Base-by-base conservation (phyloP, 2,797 vertebrate species). In the Triplophysa bombifrons region DNA sequence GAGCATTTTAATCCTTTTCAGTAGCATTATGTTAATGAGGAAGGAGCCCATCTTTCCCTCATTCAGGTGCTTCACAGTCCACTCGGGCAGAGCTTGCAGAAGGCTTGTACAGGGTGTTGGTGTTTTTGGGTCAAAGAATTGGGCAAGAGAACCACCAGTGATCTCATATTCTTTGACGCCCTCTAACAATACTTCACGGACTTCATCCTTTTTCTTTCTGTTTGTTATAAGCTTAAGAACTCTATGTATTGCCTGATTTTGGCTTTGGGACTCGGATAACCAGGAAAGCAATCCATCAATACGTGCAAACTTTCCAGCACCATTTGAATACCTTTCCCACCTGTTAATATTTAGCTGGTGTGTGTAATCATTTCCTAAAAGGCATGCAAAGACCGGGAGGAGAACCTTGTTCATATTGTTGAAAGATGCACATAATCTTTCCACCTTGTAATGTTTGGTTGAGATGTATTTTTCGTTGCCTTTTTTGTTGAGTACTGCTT, bases 321-420 rank as follows among this genome's bases (percentile, higher is more conserved):
- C 76, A 14, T 3, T 30, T 0, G 22, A 87, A 78, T 82, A 90
- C 51, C 1, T 48, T 20, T 82, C 85, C 84, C 80, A 85, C 71
- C 76, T 71, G 58, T 7, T 88, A 4, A 93, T 20, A 0, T 82
- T 74, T 0, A 78, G 73, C 56, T 89, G 79, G 0, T 88, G 92
- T 1, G 90, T 2, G 5, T 94, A 91, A 84, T 97, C 95, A 3
- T 96, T 96, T 0, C 95, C 94, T 3, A 79, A 86, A 3, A 98
- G 63, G 72, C 88, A 90, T 0, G 95, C 95, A 0, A 96, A 94
- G 17, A 95, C 76, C 8, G 95, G 94, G 0, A 98, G 89, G 10
- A 96, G 86, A 0, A 78, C 68, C 11, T 0, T 84, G 50, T 87
- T 76, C 64, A 94, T 88, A 2, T 16, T 80, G 0, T 81, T 13